Base-by-base conservation (phyloP, 2,113 vertebrate species). In the Centropus unirufus region DNA sequence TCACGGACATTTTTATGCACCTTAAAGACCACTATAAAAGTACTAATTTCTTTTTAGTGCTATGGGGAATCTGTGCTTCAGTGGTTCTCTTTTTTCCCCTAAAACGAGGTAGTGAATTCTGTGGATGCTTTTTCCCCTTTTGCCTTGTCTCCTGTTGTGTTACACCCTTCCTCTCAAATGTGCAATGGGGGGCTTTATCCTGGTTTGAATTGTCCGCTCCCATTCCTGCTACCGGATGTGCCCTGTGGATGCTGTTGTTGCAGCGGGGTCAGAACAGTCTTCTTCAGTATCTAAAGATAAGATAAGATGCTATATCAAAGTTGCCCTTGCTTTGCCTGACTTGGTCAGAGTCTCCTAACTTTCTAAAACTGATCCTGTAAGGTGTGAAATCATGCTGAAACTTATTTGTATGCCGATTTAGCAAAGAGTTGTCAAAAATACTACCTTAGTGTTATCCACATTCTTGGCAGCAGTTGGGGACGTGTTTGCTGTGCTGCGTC, bases 381-480 rank as follows among this genome's bases (percentile, higher is more conserved):
- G 51, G 66, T 74, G 21, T 51, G 10, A 87, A 72, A 51, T 82
- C 9, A 21, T 49, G 64, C 27, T 62, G 64, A 30, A 22, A 12
- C 46, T 67, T 14, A 79, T 64, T 64, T 73, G 14, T 30, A 19
- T 54, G 58, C 20, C 12, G 54, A 7, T 63, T 54, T n/a, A 58
- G 39, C 12, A 57, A 57, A 77, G 70, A 2, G 8, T n/a, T 34
- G 24, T 54, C 4, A 40, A 14, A 79, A 54, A 22, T 44, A 9
- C 22, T 14, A 12, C 21, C 20, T 36, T 3, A 64, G 22, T 64
- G 79, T 72, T 57, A 26, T 10, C 6, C 61, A 14, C 14, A 13
- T 61, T 72, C 19, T 79, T 42, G 26, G 54, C 59, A 91, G 58
- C 29, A 12, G 1, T 34, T 0, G 0, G 0, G 15, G 36, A 22